Percentiles rank a stretch among this genome's conserved stretches.
These are phyloP conservation scores for Platorchestia sp. DNA, from an alignment of 1,140 invertebrate genomes.

Conservation along the genomic window DNA sequence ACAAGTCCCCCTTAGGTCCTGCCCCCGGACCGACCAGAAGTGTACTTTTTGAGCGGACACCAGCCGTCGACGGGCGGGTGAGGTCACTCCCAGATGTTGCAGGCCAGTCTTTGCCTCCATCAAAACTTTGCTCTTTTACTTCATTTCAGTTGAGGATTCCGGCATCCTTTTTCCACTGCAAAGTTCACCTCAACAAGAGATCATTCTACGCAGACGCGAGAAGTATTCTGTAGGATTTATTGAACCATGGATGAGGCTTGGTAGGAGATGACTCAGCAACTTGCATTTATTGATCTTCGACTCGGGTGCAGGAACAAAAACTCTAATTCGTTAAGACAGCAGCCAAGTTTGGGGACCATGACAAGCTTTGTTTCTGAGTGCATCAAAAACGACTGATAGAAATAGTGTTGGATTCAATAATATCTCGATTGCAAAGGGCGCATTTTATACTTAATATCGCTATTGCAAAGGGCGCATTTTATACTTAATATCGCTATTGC, in stretches of 20 bases:
- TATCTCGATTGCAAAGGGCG: background rate
- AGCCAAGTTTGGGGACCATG: background rate
- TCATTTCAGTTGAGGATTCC: constrained; percentile 40
- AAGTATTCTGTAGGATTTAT: constrained; percentile 52
- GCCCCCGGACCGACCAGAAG: background rate
- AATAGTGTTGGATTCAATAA: background rate
- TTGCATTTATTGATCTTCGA: constrained; percentile 26
- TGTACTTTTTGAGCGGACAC: background rate
- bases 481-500: too few species aligned
- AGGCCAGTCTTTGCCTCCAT: constrained; percentile 23
- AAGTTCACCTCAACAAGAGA: constrained; percentile 50
- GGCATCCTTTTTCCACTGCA: constrained; percentile 28
- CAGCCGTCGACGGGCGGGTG: background rate
- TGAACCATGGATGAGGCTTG: background rate
- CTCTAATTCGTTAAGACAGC: background rate
- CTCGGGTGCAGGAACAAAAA: background rate
- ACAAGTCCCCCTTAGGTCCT: background rate
- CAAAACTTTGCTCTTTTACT: constrained; percentile 51
- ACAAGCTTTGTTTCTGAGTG: background rate
- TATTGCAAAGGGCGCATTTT: too few species aligned
- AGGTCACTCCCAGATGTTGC: background rate
- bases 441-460: too few species aligned
- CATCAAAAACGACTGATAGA: background rate
- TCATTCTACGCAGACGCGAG: constrained; percentile 23
- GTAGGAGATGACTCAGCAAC: constrained; percentile 14